A percentile compares a stretch with the other conserved stretches of the same genome.
These are phyloP conservation scores for Tigriopus japonicus DNA, from an alignment of 1,140 invertebrate genomes.

Conservation along the genomic window DNA sequence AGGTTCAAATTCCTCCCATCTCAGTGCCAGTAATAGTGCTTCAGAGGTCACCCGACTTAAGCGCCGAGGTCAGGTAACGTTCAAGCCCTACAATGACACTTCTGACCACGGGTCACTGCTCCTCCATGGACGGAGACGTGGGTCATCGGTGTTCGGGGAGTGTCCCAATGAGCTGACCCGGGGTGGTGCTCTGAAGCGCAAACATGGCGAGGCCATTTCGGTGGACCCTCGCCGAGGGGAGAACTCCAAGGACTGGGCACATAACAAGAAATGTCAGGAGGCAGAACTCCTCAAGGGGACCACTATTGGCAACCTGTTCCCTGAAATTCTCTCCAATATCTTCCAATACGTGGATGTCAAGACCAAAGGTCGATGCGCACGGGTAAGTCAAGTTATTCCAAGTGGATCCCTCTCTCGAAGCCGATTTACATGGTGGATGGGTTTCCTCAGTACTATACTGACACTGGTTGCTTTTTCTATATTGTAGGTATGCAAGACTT, in stretches of 20 bases:
- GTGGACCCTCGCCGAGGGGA: neutral
- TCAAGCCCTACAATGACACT: constrained; percentile 3
- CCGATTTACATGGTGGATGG: neutral
- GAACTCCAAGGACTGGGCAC: neutral
- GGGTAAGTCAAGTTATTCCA: constrained; percentile 23
- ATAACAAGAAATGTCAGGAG: neutral
- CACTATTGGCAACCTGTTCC: constrained; percentile 41
- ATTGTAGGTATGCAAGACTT: constrained; percentile 49
- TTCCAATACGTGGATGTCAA: constrained; percentile 70
- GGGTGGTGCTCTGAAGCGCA: neutral
- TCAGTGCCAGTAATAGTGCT: too few species aligned
- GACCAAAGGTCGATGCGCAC: constrained; percentile 69
- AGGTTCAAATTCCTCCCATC: too few species aligned
- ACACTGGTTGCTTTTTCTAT: neutral
- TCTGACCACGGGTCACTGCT: neutral
- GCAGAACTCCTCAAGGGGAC: neutral
- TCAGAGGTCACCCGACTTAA: neutral
- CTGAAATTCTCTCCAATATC: constrained; percentile 74
- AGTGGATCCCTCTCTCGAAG: neutral
- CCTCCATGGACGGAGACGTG: neutral
- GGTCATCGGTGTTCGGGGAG: too few species aligned
- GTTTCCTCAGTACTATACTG: neutral
- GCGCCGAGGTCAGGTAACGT: constrained; percentile 7
- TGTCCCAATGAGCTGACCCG: too few species aligned
- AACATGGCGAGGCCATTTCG: neutral